Base-by-base conservation (phyloP, 2,888 invertebrate species). In the Isoperla grammatica region DNA sequence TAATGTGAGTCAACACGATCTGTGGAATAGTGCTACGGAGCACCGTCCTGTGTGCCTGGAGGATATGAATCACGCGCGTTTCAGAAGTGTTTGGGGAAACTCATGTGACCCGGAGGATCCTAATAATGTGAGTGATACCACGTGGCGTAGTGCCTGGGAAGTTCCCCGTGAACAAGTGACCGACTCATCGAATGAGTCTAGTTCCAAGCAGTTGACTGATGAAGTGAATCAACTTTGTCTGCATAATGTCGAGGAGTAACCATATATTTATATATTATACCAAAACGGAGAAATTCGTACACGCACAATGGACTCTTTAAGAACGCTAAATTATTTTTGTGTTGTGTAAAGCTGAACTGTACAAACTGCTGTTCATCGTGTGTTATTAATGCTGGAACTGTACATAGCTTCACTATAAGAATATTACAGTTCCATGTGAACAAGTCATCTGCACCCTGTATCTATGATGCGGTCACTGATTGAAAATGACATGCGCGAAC, bases 171-270 rank as follows among this genome's bases (percentile, higher is more conserved):
- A 37, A 20, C 53, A 15, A 15, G 17, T 37, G n/a, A 37, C n/a
- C 13, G 42, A 37, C 42, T 37, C 20, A n/a, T 35, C 35, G 15
- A 17, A 19, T 22, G 61, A 61, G 23, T 45, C 50, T 13, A 50
- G 43, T 39, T 56, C 61, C 20, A 61, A 57, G 50, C 29, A 15
- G 12, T 29, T 57, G 12, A 57, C 50, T 1, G 57, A 61, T 17
- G 61, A 57, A 46, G 61, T 61, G 37, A 50, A 57, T 37, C 61
- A 55, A 22, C 49, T 61, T 37, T 49, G 46, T 39, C 39, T 61
- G 42, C 57, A 55, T 13, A 53, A 53, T 20, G 48, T 42, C 4
- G 61, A 61, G 23, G 61, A 58, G 15, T 59, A 13, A 49, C n/a
- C 29, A 29, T 29, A 29, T n/a, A 29, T 29, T 29, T 29, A 29